phyloP scores from a whole-genome alignment of 2,888 invertebrate species.

The Eupithecia tripunctaria region DNA sequence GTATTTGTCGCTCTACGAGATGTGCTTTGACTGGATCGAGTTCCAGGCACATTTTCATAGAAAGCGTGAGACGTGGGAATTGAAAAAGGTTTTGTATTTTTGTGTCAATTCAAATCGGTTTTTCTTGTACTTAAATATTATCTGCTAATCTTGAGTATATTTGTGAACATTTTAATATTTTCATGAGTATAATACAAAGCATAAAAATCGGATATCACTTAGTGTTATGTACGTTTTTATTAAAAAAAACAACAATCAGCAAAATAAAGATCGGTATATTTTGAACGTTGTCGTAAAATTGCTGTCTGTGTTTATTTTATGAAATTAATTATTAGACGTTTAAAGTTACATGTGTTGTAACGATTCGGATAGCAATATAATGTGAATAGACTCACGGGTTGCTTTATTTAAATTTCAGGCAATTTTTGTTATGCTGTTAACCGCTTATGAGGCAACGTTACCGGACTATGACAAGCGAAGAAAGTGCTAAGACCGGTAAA shows the following conservation, averaged over 20 bases:
- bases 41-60: constrained; percentile 5
- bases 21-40: constrained; percentile 20
- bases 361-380: background rate
- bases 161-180: background rate
- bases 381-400: background rate
- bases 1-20: constrained; percentile 32
- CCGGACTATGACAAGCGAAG: background rate
- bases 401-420: background rate
- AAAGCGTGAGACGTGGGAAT: constrained; percentile 1
- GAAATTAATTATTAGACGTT: background rate
- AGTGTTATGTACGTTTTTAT: too few relatives aligned
- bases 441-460: background rate
- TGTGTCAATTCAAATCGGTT: background rate
- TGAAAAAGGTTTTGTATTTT: background rate
- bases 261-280: background rate
- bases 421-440: background rate
- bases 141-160: background rate
- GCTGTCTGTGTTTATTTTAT: background rate
- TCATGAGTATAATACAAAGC: background rate
- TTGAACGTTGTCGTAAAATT: background rate
- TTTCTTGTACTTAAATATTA: background rate
- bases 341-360: too few relatives aligned
- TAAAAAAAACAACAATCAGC: too few relatives aligned
- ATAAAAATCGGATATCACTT: background rate
- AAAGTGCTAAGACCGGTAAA: too few relatives aligned